Percentiles rank a stretch among this genome's conserved stretches.
phyloP scores from a whole-genome alignment of 2,888 invertebrate species.

The Napeogenes sylphis region DNA sequence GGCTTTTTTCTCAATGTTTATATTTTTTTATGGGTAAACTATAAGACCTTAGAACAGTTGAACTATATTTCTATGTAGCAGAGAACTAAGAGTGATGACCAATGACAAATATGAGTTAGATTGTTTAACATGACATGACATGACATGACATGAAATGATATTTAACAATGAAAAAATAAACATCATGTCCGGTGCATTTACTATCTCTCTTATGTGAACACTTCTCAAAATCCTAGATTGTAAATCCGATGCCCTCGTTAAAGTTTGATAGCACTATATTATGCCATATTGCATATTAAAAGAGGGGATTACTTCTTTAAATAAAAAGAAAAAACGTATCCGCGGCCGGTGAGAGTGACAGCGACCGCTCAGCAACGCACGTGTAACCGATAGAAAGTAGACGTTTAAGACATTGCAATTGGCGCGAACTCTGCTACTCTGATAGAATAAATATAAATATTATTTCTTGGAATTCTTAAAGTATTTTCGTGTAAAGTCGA shows the following conservation, averaged over 20 bases:
- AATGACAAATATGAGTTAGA: too few relatives aligned
- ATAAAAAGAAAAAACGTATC: constrained; percentile 66
- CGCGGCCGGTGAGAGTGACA: constrained; percentile 68
- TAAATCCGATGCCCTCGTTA: constrained; percentile 46
- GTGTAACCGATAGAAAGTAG: constrained; percentile 57
- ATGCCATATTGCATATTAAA: constrained; percentile 57
- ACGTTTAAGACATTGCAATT: constrained; percentile 48
- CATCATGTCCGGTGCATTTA: too few relatives aligned
- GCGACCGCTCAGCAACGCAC: constrained; percentile 49
- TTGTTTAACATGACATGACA: too few relatives aligned
- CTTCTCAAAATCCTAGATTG: constrained; percentile 15
- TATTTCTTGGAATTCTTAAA: constrained; percentile 9
- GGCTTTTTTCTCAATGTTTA: too few relatives aligned
- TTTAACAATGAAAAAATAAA: background rate
- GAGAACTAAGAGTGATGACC: too few relatives aligned
- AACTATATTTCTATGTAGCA: too few relatives aligned
- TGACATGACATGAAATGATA: background rate
- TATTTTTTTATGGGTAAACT: too few relatives aligned
- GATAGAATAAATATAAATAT: constrained; percentile 4
- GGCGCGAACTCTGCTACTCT: constrained; percentile 40
- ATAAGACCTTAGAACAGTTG: too few relatives aligned
- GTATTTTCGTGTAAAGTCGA: constrained; percentile 10
- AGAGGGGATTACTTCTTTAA: constrained; percentile 64
- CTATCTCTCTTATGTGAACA: too few relatives aligned
- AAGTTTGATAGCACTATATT: constrained; percentile 56